Evolutionary conservation across 2,888 invertebrate genomes (phyloP).

Genomic region (Theodoxus fluviatilis): DNA sequence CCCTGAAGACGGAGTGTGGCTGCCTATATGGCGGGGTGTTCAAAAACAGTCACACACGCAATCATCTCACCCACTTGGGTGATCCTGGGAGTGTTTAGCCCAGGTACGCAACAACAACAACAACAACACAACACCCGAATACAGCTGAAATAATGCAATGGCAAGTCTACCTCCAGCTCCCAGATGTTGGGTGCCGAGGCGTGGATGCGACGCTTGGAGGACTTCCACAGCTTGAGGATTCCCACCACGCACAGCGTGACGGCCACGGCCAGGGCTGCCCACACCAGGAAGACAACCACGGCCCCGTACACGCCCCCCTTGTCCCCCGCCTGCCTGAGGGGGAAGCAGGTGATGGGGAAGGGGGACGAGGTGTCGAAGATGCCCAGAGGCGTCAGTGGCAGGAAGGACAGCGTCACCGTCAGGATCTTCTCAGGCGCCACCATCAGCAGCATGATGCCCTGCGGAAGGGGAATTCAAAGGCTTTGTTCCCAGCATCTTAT

Average conservation of each 20-base stretch:
- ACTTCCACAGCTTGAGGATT: conserved; percentile 47
- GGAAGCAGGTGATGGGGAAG: conserved; percentile 44
- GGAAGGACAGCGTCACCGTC: conserved; percentile 38
- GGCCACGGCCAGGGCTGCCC: conserved; percentile 38
- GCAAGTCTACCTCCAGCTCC: conserved; percentile 45
- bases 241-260: conserved; percentile 39
- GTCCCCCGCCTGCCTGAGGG: conserved; percentile 38
- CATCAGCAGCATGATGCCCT: conserved; percentile 37
- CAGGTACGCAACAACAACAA: too few relatives aligned
- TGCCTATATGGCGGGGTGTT: too few relatives aligned
- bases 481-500: too few relatives aligned
- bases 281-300: conserved; percentile 40
- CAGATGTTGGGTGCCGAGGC: conserved; percentile 51
- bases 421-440: conserved; percentile 45
- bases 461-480: too few relatives aligned
- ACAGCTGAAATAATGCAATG: conserved; percentile 29
- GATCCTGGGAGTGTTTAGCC: too few relatives aligned
- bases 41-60: too few relatives aligned
- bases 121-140: neutral
- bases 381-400: conserved; percentile 43
- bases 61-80: too few relatives aligned
- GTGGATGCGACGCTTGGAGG: conserved; percentile 48
- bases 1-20: too few relatives aligned
- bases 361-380: conserved; percentile 36
- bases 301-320: conserved; percentile 44